These are phyloP conservation scores for Nasonia giraulti DNA, from an alignment of 1,140 invertebrate genomes.

Conservation along the genomic window DNA sequence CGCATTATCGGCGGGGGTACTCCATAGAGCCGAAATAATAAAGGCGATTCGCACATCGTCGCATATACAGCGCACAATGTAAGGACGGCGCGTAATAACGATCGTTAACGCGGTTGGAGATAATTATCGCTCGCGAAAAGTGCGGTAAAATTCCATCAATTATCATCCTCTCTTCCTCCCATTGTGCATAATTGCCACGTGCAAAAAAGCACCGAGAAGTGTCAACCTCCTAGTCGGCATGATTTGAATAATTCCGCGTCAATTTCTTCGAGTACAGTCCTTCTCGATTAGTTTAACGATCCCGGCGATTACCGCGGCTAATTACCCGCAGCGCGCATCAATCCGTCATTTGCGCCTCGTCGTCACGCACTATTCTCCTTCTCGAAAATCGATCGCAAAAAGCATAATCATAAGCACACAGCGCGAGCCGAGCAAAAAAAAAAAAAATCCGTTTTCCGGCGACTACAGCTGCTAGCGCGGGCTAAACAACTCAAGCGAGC, in stretches of 20 bases:
- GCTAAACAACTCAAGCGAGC: not conserved
- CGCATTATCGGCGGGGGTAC: not conserved
- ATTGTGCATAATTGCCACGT: not conserved
- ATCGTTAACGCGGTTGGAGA: not conserved
- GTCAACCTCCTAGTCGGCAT: not conserved
- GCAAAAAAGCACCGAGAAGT: not conserved
- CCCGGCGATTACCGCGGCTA: too few species aligned
- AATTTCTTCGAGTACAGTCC: too few species aligned
- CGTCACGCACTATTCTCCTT: too few species aligned
- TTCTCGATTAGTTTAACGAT: not conserved
- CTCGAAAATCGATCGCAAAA: too few species aligned
- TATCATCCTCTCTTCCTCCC: not conserved
- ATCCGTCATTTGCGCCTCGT: too few species aligned
- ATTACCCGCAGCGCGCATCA: too few species aligned
- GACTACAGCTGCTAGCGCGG: too few species aligned
- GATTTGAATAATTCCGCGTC: not conserved
- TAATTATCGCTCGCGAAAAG: conserved; percentile 3
- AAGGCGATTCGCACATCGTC: not conserved
- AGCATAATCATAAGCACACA: too few species aligned
- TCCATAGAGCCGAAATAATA: not conserved
- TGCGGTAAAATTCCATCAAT: not conserved
- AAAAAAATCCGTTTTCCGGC: conserved; percentile 15
- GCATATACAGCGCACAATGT: not conserved
- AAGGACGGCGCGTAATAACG: too few species aligned
- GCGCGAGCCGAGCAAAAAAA: not conserved